These are phyloP conservation scores for Dynastes hyllus DNA, from an alignment of 2,888 invertebrate genomes.

Conservation along the genomic window DNA sequence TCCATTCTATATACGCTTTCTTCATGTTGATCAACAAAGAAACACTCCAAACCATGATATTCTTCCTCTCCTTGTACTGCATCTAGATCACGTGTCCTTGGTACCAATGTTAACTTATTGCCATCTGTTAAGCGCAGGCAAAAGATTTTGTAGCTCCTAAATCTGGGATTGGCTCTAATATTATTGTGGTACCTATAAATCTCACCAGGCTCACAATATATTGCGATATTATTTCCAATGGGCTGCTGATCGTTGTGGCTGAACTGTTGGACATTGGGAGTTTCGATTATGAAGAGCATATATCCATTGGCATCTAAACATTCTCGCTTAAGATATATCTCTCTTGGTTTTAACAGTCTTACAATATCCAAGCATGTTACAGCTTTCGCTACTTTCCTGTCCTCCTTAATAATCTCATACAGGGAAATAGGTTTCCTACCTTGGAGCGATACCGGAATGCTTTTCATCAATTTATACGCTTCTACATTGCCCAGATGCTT, in stretches of 20 bases:
- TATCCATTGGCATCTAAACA: not conserved
- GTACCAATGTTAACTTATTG: not conserved
- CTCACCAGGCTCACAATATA: not conserved
- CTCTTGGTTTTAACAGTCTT: not conserved
- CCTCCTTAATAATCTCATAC: not conserved
- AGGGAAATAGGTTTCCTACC: constrained; percentile 1
- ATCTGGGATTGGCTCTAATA: not conserved
- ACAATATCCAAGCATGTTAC: constrained; percentile 9
- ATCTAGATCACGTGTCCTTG: not conserved
- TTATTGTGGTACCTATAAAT: not conserved
- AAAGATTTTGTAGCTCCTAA: not conserved
- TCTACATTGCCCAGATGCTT: not conserved
- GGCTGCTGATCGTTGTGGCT: not conserved
- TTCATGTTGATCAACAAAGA: constrained; percentile 4
- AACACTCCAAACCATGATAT: not conserved
- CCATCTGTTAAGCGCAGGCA: not conserved
- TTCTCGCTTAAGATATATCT: not conserved
- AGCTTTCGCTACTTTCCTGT: not conserved
- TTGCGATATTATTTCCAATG: not conserved
- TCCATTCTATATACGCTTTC: not conserved
- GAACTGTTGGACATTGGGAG: too few relatives aligned
- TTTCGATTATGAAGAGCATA: constrained; percentile 6
- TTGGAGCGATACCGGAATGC: not conserved
- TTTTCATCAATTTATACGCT: not conserved
- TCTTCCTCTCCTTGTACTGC: not conserved